Conservation (phyloP, 2,797 vertebrate genomes). For the Anguilla obscura region DNA sequence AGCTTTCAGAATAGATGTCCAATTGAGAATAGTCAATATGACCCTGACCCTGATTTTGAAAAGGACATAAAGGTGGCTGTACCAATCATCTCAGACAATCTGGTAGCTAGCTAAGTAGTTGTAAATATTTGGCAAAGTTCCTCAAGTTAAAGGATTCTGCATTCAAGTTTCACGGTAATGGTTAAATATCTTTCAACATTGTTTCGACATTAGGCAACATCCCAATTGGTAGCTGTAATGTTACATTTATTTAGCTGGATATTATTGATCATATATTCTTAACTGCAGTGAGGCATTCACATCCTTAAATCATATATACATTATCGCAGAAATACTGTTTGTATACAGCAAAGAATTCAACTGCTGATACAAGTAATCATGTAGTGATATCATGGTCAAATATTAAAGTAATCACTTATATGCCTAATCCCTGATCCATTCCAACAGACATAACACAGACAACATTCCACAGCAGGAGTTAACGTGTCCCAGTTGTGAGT, state of each 20-base stretch:
- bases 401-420: neutral
- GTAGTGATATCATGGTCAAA: neutral
- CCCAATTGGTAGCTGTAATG: no score
- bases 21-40: neutral
- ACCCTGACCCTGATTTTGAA: neutral
- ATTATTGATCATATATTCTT: no score
- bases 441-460: neutral
- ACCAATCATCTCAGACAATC: no score
- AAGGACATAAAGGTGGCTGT: neutral
- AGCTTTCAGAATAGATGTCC: neutral
- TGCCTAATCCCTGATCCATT: neutral
- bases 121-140: neutral
- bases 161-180: no score
- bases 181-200: no score
- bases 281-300: no score
- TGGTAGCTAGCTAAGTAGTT: neutral
- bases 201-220: no score
- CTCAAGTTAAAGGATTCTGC: neutral
- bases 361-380: no score
- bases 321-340: neutral
- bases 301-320: neutral
- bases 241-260: no score
- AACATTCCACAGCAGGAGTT: neutral
- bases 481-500: slow-evolving; percentile 2
- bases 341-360: neutral